Conservation (phyloP, 2,797 vertebrate species). For the Tinamus major region DNA sequence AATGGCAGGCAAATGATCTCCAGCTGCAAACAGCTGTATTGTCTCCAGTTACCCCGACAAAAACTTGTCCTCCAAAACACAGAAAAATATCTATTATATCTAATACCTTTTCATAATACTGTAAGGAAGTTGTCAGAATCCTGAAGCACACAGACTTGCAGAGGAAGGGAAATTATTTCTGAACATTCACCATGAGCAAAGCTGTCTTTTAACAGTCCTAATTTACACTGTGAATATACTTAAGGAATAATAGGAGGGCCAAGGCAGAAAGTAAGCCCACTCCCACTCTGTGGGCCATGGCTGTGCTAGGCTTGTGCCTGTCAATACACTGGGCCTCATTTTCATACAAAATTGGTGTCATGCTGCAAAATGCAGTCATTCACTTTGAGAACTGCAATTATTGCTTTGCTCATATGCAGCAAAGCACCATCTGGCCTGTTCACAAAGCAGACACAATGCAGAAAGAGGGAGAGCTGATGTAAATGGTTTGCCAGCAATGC, state of each 20-base stretch:
- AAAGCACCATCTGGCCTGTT: slow-evolving; percentile 65
- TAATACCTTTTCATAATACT: not conserved
- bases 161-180: not conserved
- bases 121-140: not conserved
- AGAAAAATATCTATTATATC: rapidly evolving
- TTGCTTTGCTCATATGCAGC: slow-evolving; percentile 65
- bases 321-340: slow-evolving; percentile 63
- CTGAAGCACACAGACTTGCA: not conserved
- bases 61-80: not conserved
- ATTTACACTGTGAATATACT: slow-evolving; percentile 57
- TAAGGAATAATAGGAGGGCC: slow-evolving; percentile 40
- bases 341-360: slow-evolving; percentile 67
- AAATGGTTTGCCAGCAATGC: slow-evolving; percentile 42
- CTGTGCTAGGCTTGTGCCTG: slow-evolving; percentile 34
- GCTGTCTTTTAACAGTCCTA: not conserved
- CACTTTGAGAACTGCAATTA: slow-evolving; percentile 63
- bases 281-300: slow-evolving; percentile 40
- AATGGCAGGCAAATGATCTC: not conserved
- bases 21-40: not conserved
- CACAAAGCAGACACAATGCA: slow-evolving; percentile 60
- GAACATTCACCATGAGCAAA: slow-evolving; percentile 10
- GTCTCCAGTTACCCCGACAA: not conserved
- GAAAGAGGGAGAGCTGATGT: slow-evolving; percentile 50
- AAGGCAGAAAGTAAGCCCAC: slow-evolving; percentile 48
- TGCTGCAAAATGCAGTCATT: slow-evolving; percentile 71